Evolutionary conservation across 2,797 vertebrate genomes (phyloP).

Genomic region (Distichodus sexfasciatus): DNA sequence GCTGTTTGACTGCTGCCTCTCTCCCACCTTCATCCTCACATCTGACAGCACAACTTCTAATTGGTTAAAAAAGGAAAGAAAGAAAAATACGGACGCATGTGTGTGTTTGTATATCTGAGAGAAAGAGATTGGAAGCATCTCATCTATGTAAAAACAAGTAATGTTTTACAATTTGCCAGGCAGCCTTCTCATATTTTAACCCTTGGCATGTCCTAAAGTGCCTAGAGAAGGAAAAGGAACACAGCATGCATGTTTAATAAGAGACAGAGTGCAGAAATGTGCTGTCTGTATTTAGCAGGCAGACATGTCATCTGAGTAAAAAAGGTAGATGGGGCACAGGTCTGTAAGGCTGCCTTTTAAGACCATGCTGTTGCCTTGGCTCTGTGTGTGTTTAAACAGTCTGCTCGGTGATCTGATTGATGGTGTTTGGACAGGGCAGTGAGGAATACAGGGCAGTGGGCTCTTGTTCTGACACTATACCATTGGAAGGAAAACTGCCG

Average conservation of each 20-base stretch:
- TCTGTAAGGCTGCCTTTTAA: slow-evolving; percentile 28
- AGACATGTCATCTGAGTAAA: slow-evolving; percentile 19
- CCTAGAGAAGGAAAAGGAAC: background rate
- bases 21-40: slow-evolving; percentile 44
- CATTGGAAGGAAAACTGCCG: slow-evolving; percentile 26
- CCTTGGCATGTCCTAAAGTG: too few species aligned
- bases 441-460: slow-evolving; percentile 27
- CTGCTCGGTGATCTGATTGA: slow-evolving; percentile 32
- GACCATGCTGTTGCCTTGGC: slow-evolving; percentile 13
- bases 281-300: background rate
- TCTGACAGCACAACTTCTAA: slow-evolving; percentile 73
- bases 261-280: background rate
- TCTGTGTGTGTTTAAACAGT: slow-evolving; percentile 18
- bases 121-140: too few species aligned
- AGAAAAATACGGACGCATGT: slow-evolving; percentile 3
- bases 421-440: slow-evolving; percentile 41
- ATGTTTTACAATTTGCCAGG: too few species aligned
- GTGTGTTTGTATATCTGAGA: too few species aligned
- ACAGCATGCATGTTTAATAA: background rate
- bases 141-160: too few species aligned
- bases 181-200: too few species aligned
- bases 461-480: slow-evolving; percentile 36
- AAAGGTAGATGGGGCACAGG: slow-evolving; percentile 8
- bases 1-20: slow-evolving; percentile 50
- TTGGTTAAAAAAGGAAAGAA: slow-evolving; percentile 58